phyloP scores from a whole-genome alignment of 2,797 vertebrate species.

The Hippopotamyrus pictus region DNA sequence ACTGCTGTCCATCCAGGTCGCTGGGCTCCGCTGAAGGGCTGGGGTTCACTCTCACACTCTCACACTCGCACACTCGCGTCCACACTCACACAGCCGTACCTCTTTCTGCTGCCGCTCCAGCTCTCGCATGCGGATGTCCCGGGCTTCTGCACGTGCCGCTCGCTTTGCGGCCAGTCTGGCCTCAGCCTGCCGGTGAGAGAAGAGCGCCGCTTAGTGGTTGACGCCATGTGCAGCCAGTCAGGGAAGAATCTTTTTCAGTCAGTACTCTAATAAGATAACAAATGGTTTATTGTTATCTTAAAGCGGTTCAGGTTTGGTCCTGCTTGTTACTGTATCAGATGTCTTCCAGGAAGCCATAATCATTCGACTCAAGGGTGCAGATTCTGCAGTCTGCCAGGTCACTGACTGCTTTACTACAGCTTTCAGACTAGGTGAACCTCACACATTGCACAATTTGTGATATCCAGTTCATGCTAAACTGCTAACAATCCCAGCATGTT shows the following conservation, averaged over 20 bases:
- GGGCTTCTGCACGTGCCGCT: conserved; percentile 90
- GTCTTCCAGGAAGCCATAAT: neutral
- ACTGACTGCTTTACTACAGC: neutral
- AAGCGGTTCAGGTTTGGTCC: neutral
- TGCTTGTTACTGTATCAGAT: neutral
- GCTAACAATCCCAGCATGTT: neutral
- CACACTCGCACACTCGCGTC: neutral
- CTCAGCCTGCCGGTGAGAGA: conserved; percentile 73
- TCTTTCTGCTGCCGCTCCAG: conserved; percentile 94
- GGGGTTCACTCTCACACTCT: conserved; percentile 43
- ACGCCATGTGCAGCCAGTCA: neutral
- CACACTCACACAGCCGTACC: conserved; percentile 58
- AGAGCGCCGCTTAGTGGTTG: conserved; percentile 17
- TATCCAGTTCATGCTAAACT: neutral
- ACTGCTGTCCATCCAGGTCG: neutral
- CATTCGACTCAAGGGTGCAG: neutral
- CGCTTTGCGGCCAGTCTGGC: conserved; percentile 91
- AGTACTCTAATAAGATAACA: neutral
- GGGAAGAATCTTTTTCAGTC: neutral
- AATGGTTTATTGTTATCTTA: neutral
- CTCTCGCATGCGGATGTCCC: conserved; percentile 96
- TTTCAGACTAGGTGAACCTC: neutral
- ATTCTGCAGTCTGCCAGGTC: neutral
- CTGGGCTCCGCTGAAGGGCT: neutral
- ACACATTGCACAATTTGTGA: neutral